These are phyloP conservation scores for Agriotes lineatus DNA, from an alignment of 2,888 invertebrate genomes.

Conservation along the genomic window DNA sequence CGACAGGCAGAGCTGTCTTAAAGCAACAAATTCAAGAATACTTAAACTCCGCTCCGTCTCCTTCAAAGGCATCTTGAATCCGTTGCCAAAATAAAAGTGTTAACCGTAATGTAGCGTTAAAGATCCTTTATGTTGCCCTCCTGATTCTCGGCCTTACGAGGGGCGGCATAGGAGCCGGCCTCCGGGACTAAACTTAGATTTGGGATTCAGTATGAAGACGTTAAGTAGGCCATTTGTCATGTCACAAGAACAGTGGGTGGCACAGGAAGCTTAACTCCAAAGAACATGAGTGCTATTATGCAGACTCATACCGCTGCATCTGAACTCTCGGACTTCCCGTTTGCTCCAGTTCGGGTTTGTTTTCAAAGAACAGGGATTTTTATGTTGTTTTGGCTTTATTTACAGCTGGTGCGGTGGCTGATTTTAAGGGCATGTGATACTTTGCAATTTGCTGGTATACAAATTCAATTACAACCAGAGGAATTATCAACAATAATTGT, in stretches of 20 bases:
- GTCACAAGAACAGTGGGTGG: constrained; percentile 63
- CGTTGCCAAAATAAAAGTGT: constrained; percentile 22
- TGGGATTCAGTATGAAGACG: constrained; percentile 53
- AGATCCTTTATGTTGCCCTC: constrained; percentile 47
- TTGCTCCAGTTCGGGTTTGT: no score
- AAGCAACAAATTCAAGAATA: no score
- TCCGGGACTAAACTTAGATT: constrained; percentile 23
- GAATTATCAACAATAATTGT: no score
- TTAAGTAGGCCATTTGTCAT: constrained; percentile 62
- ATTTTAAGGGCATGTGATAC: no score
- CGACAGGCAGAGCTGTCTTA: no score
- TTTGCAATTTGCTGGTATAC: no score
- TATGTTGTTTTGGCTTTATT: no score
- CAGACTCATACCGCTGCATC: constrained; percentile 8
- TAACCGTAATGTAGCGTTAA: constrained; percentile 52
- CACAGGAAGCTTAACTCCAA: constrained; percentile 57
- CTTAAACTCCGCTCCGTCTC: no score
- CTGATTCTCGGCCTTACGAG: constrained; percentile 18
- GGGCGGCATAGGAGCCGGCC: background rate
- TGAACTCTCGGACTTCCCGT: background rate
- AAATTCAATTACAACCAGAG: no score
- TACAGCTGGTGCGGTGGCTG: no score
- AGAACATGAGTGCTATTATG: constrained; percentile 42
- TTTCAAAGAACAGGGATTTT: no score
- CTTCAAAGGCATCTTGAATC: background rate